Conservation (phyloP, 1,140 invertebrate genomes). For the Lepidostoma basale region DNA sequence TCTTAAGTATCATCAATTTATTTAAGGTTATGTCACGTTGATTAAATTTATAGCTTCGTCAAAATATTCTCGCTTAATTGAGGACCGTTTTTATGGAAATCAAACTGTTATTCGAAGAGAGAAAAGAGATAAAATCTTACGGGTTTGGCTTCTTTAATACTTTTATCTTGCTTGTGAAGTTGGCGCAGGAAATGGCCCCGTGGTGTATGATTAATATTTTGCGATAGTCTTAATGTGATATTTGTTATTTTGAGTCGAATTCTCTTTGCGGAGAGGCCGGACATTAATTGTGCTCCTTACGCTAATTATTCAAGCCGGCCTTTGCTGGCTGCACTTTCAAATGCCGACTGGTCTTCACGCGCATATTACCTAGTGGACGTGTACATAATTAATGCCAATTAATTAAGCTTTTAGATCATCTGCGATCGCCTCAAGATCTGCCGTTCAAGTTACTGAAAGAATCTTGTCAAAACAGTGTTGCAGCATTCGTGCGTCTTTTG, state of each 20-base stretch:
- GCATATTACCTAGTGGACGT: not conserved
- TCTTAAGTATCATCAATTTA: no score
- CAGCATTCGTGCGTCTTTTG: no score
- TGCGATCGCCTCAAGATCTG: no score
- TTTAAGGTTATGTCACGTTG: not conserved
- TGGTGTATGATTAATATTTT: not conserved
- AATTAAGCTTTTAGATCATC: no score
- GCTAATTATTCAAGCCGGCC: not conserved
- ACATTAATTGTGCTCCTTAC: not conserved
- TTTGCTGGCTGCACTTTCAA: not conserved
- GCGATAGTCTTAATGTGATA: not conserved
- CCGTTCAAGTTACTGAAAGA: no score
- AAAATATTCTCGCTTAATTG: conserved; percentile 4
- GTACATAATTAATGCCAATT: not conserved
- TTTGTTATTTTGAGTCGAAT: not conserved
- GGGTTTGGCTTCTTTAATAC: no score
- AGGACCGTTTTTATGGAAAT: conserved; percentile 6
- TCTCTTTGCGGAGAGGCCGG: not conserved
- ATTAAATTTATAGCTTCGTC: conserved; percentile 13
- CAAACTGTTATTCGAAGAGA: not conserved
- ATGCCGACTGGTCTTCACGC: not conserved
- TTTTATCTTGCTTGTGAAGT: no score
- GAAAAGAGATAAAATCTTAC: conserved; percentile 3
- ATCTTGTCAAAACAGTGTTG: no score
- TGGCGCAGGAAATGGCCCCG: not conserved